Conservation (phyloP, 2,888 invertebrate genomes). For the Agrotis ipsilon region DNA sequence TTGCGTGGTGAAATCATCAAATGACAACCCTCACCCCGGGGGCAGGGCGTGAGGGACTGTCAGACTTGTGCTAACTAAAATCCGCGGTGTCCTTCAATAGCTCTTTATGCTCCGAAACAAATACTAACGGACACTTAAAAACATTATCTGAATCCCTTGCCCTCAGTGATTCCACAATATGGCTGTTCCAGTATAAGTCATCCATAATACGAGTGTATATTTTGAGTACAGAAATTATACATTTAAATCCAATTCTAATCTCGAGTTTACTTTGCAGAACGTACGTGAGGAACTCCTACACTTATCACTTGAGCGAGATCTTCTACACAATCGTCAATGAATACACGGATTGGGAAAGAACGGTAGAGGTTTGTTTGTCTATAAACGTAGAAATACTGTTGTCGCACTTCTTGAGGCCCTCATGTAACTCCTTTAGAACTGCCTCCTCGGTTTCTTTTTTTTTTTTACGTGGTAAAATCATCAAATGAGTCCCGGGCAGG, state of each 20-base stretch:
- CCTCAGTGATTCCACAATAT: background rate
- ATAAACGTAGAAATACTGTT: constrained; percentile 61
- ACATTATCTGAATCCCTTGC: background rate
- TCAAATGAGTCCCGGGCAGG: no score
- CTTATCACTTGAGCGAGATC: constrained; percentile 98
- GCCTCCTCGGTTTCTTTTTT: background rate
- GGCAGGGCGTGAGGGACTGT: no score
- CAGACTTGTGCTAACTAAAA: no score
- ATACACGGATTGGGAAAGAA: constrained; percentile 99
- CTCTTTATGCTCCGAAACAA: no score
- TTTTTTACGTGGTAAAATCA: no score
- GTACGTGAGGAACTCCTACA: constrained; percentile 98
- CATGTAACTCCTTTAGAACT: constrained; percentile 13
- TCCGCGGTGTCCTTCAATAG: no score
- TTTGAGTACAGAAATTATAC: background rate
- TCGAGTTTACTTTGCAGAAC: constrained; percentile 90
- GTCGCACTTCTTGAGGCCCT: constrained; percentile 29
- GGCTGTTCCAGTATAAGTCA: background rate
- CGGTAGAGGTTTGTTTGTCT: constrained; percentile 92
- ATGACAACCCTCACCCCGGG: no score
- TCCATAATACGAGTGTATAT: background rate
- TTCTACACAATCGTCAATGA: constrained; percentile 99
- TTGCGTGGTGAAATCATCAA: no score
- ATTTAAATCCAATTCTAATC: constrained; percentile 10
- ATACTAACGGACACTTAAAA: no score